phyloP scores from a whole-genome alignment of 2,888 invertebrate genomes.

The Ochropleura plecta region DNA sequence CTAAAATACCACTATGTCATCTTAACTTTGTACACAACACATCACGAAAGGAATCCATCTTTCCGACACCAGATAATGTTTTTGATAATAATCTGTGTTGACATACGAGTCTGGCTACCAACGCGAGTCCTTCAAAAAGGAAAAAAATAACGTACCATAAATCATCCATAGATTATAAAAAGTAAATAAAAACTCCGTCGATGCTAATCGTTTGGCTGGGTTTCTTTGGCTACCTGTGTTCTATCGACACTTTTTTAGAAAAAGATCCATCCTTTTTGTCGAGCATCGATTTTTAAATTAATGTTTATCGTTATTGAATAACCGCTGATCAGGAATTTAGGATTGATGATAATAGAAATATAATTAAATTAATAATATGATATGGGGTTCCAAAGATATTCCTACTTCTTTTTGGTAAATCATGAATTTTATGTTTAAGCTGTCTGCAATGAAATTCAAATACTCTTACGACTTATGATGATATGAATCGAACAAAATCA shows the following conservation, averaged over 20 bases:
- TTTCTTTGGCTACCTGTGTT: constrained; percentile 83
- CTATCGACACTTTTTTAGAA: constrained; percentile 42
- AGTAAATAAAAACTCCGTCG: constrained; percentile 67
- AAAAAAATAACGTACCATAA: constrained; percentile 73
- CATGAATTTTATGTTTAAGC: background rate
- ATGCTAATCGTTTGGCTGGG: constrained; percentile 80
- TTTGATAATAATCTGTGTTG: constrained; percentile 73
- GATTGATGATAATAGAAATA: background rate
- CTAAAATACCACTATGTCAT: constrained; percentile 45
- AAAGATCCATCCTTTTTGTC: constrained; percentile 23
- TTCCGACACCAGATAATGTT: constrained; percentile 60
- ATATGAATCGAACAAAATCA: background rate
- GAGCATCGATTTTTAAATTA: constrained; percentile 13
- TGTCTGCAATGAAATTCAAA: background rate
- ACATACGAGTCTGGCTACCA: constrained; percentile 74
- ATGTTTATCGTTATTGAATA: constrained; percentile 28
- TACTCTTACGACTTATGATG: background rate
- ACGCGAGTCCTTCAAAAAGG: constrained; percentile 64
- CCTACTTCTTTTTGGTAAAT: background rate
- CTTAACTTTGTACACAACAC: constrained; percentile 28
- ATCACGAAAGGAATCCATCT: constrained; percentile 56
- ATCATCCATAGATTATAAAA: constrained; percentile 75
- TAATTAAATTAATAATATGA: background rate
- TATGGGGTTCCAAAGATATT: background rate
- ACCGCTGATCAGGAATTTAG: background rate